Percentiles rank a stretch among this genome's conserved stretches.
These are phyloP conservation scores for Ctenopoma multispine DNA, from an alignment of 2,797 vertebrate genomes.

Conservation along the genomic window DNA sequence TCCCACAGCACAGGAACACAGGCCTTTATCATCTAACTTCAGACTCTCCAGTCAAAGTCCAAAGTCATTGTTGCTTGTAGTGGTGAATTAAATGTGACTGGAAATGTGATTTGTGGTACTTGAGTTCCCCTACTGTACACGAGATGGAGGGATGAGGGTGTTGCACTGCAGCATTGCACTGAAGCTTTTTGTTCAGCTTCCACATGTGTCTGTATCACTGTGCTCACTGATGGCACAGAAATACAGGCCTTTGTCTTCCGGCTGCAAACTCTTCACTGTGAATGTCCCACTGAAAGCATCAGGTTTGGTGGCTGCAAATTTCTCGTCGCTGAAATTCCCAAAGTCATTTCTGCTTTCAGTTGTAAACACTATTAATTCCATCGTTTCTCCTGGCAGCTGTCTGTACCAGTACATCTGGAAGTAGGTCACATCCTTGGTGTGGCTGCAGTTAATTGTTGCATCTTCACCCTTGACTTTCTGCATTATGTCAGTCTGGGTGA, in stretches of 20 bases:
- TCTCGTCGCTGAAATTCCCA: background rate
- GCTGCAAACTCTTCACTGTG: conserved; percentile 37
- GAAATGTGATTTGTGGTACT: no score
- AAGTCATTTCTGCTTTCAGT: no score
- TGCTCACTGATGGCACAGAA: conserved; percentile 57
- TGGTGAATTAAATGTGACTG: background rate
- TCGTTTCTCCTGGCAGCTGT: conserved; percentile 31
- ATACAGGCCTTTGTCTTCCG: conserved; percentile 55
- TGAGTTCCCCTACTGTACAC: no score
- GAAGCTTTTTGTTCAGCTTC: conserved; percentile 16
- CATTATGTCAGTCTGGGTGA: conserved; percentile 37
- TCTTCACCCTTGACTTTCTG: background rate
- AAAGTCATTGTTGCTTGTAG: accelerated
- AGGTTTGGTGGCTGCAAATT: conserved; percentile 40
- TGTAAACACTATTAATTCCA: background rate
- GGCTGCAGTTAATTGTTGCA: conserved; percentile 26
- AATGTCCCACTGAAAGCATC: conserved; percentile 35
- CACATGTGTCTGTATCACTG: background rate
- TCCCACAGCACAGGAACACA: conserved; percentile 68
- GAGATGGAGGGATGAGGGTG: no score
- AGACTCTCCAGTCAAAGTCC: conserved; percentile 49
- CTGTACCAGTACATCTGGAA: conserved; percentile 70
- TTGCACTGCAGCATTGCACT: background rate
- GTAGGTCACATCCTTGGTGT: accelerated
- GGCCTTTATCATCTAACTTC: conserved; percentile 35